Base-by-base conservation (phyloP, 2,888 invertebrate genomes). In the Calameuta pallipes region DNA sequence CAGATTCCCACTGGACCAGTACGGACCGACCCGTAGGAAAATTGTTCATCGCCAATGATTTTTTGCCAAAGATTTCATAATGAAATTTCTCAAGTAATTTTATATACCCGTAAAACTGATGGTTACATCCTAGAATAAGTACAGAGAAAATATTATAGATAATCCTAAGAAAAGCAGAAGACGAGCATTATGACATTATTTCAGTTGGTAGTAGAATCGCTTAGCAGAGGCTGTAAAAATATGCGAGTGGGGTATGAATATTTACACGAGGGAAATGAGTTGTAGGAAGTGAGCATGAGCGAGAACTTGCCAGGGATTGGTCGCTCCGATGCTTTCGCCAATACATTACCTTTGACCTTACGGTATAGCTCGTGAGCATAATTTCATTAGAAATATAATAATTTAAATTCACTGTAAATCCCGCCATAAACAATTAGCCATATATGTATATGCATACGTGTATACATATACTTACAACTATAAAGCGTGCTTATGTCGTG, bases 261-360 rank as follows among this genome's bases (percentile, higher is more conserved):
- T 87, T 87, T 86, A 86, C 81, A 81, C 78, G 79, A 77, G 80
- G 81, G 81, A 83, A 87, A 87, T 85, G 85, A 85, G 79, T 80
- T 84, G 82, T 80, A 82, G 82, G 81, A 82, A 83, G 82, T 76
- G 81, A 83, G 78, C 75, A 79, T 78, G 82, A 84, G 74, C 75
- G 80, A 83, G 79, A 79, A 83, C 81, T 80, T 82, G 75, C 84
- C 56, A 76, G 84, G 80, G 81, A 82, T 35, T 76, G 56, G 78
- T 69, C 75, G 23, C 56, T 56, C 56, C 33, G 23, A 71, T 71
- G 23, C 71, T 11, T 33, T 15, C 30, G 71, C 56, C 23, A 56
- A 56, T 56, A 23, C 56, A 56, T 56, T 56, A 56, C 56, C 56
- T 56, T 56, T 56, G 56, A 56, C 23, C 56, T 23, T 56, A 56